A percentile compares a stretch with the other conserved stretches of the same genome.
These are phyloP conservation scores for Capreolus pygargus DNA, from an alignment of 2,113 vertebrate species.

Conservation along the genomic window DNA sequence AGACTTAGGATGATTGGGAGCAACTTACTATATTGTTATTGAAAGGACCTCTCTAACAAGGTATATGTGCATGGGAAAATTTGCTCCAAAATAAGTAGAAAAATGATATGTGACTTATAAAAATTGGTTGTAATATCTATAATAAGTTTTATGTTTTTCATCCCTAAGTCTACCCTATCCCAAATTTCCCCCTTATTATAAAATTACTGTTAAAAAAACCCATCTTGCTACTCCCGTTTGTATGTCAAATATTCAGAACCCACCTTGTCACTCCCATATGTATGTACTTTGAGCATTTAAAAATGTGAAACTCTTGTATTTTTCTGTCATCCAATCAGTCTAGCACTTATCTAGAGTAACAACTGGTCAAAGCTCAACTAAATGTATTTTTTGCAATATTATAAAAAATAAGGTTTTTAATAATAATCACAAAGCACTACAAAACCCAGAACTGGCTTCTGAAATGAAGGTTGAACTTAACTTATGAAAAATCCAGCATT, in stretches of 20 bases:
- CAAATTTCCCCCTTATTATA: not conserved
- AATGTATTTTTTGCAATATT: not conserved
- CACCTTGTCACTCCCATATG: not conserved
- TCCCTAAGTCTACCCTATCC: not conserved
- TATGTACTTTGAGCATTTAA: constrained; percentile 7
- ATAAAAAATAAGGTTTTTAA: not conserved
- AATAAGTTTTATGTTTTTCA: not conserved
- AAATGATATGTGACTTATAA: not conserved
- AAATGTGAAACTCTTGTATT: not conserved
- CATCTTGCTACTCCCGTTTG: not conserved
- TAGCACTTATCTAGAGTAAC: not conserved
- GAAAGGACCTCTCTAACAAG: not conserved
- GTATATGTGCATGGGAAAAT: not conserved
- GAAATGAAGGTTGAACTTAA: not conserved
- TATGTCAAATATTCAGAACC: not conserved
- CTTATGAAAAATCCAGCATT: not conserved
- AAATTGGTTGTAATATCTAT: not conserved
- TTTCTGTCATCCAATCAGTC: not conserved
- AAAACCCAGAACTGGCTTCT: not conserved
- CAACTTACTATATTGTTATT: not conserved
- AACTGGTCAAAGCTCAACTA: not conserved
- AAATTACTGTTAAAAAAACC: not conserved
- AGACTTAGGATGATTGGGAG: not conserved
- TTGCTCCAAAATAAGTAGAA: not conserved
- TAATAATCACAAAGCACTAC: not conserved